phyloP scores from a whole-genome alignment of 1,140 invertebrate species.

The Lasioglossum baleicum region DNA sequence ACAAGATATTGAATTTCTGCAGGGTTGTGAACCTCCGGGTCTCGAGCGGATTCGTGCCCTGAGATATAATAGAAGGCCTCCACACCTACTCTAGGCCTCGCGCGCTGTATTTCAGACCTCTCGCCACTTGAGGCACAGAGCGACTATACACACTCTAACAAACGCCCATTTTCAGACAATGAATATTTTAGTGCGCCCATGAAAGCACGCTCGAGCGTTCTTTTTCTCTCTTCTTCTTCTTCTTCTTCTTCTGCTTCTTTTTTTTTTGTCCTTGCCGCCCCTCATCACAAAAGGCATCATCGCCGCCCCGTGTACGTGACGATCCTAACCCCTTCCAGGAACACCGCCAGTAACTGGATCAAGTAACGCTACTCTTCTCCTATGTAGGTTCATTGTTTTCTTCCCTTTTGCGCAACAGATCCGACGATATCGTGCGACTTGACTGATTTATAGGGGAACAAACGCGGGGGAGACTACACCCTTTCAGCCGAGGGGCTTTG shows the following conservation, averaged over 20 bases:
- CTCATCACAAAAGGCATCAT: slow-evolving; percentile 62
- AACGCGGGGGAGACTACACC: slow-evolving; percentile 19
- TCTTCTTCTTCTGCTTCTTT: slow-evolving; percentile 2
- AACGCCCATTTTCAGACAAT: slow-evolving; percentile 71
- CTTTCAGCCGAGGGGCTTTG: background rate
- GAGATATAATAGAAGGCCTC: slow-evolving; percentile 65
- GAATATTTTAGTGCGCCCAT: slow-evolving; percentile 67
- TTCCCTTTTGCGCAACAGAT: slow-evolving; percentile 33
- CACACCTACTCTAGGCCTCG: slow-evolving; percentile 44
- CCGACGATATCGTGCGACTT: slow-evolving; percentile 31
- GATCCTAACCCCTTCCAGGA: slow-evolving; percentile 49
- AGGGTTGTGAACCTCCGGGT: slow-evolving; percentile 39
- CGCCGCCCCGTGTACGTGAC: slow-evolving; percentile 37
- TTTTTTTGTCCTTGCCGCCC: slow-evolving; percentile 44
- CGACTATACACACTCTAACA: slow-evolving; percentile 60
- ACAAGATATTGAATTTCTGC: slow-evolving; percentile 64
- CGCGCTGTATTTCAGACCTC: slow-evolving; percentile 39
- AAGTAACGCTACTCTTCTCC: slow-evolving; percentile 50
- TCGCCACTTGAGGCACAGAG: slow-evolving; percentile 40
- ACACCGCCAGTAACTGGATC: slow-evolving; percentile 57
- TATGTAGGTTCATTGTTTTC: slow-evolving; percentile 40
- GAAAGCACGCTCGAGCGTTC: slow-evolving; percentile 56
- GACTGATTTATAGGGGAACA: slow-evolving; percentile 30
- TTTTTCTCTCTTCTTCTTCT: slow-evolving; percentile 18
- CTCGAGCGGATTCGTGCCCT: slow-evolving; percentile 52